Conservation (phyloP, 2,797 vertebrate genomes). For the Poecilia picta region DNA sequence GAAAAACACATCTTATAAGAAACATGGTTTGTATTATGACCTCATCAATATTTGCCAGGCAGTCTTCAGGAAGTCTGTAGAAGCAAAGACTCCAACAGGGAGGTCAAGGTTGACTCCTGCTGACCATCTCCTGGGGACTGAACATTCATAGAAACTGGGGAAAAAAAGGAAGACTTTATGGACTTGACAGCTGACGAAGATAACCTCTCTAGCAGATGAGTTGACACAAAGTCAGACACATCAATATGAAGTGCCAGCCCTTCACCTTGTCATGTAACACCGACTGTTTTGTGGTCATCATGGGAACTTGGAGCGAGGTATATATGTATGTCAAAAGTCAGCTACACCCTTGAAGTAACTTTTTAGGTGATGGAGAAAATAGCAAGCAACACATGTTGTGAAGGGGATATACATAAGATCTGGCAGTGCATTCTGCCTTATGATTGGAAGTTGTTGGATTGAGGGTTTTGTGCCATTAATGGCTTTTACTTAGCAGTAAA, state of each 20-base stretch:
- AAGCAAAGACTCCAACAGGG: slow-evolving; percentile 28
- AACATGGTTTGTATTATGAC: slow-evolving; percentile 47
- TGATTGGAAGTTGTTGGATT: background rate
- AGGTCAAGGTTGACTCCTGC: slow-evolving; percentile 31
- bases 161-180: slow-evolving; percentile 59
- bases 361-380: slow-evolving; percentile 7
- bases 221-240: slow-evolving; percentile 51
- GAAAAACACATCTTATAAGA: slow-evolving; percentile 45
- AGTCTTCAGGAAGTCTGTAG: slow-evolving; percentile 48
- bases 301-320: slow-evolving; percentile 42
- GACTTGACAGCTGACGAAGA: slow-evolving; percentile 55
- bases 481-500: no score
- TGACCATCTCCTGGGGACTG: slow-evolving; percentile 29
- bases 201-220: slow-evolving; percentile 54
- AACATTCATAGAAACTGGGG: slow-evolving; percentile 40
- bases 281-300: slow-evolving; percentile 61
- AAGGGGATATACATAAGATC: background rate
- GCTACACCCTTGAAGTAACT: slow-evolving; percentile 44
- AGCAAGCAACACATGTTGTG: background rate
- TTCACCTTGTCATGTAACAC: slow-evolving; percentile 62
- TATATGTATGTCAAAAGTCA: slow-evolving; percentile 49
- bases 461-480: no score
- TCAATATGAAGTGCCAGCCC: slow-evolving; percentile 39
- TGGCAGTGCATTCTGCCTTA: background rate
- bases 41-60: slow-evolving; percentile 46